Conservation (phyloP, 2,888 invertebrate genomes). For the Deladenus siricidicola region DNA sequence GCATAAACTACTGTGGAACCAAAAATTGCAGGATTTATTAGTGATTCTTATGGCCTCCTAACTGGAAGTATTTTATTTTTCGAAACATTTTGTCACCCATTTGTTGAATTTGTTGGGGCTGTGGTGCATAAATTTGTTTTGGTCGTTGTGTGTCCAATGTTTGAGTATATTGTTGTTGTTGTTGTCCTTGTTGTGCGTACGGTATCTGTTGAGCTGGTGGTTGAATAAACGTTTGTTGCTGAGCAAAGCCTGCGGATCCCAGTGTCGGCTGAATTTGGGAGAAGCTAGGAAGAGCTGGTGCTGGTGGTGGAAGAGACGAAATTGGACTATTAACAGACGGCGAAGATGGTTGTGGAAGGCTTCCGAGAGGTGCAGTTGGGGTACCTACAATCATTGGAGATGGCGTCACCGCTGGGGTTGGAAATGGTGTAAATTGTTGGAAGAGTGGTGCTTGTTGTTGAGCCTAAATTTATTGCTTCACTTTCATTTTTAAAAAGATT, state of each 20-base stretch:
- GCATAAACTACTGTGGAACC: no score
- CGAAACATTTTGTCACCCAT: no score
- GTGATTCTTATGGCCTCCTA: no score
- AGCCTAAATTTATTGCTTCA: no score
- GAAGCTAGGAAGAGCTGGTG: background rate
- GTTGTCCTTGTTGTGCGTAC: constrained; percentile 20
- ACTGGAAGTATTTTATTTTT: no score
- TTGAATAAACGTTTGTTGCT: constrained; percentile 1
- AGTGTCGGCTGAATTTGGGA: background rate
- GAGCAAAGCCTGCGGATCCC: background rate
- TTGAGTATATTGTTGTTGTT: constrained; percentile 1
- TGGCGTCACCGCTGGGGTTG: background rate
- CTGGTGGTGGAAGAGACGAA: constrained; percentile 5
- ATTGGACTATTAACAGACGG: background rate
- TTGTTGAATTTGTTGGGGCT: background rate
- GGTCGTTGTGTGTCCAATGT: background rate
- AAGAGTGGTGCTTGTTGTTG: constrained; percentile 6
- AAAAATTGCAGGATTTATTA: no score
- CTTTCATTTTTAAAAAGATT: no score
- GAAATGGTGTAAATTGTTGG: constrained; percentile 15
- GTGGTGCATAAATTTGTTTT: background rate
- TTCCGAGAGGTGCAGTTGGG: background rate
- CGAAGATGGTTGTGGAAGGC: constrained; percentile 2
- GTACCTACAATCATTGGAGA: background rate
- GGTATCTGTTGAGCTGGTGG: constrained; percentile 18